Conservation (phyloP, 2,888 invertebrate genomes). For the Leptopilina myrica region DNA sequence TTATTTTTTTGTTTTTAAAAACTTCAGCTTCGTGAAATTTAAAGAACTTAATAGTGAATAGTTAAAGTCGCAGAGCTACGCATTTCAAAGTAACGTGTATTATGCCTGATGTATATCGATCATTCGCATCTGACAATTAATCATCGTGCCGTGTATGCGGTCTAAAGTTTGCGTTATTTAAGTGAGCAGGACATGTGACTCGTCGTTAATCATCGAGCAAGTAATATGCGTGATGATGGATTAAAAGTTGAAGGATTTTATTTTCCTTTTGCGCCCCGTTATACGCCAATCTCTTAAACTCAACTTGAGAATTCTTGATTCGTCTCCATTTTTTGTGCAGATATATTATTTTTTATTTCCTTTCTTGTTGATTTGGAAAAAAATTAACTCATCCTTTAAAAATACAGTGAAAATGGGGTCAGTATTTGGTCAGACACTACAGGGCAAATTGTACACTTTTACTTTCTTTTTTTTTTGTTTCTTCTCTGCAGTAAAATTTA, state of each 20-base stretch:
- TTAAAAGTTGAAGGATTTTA: constrained; percentile 17
- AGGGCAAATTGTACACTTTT: background rate
- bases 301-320: too few species aligned
- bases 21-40: too few species aligned
- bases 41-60: too few species aligned
- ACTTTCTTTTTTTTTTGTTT: background rate
- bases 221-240: constrained; percentile 33
- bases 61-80: constrained; percentile 36
- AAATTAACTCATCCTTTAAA: background rate
- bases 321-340: too few species aligned
- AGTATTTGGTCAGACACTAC: background rate
- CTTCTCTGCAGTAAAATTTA: constrained; percentile 3
- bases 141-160: background rate
- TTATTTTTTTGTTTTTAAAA: too few species aligned
- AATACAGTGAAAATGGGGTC: background rate
- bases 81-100: constrained; percentile 4
- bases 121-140: constrained; percentile 30
- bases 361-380: too few species aligned
- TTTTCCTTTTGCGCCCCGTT: too few species aligned
- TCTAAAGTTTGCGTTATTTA: constrained; percentile 14
- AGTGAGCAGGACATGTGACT: constrained; percentile 23
- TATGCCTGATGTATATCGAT: constrained; percentile 34
- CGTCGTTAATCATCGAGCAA: constrained; percentile 24
- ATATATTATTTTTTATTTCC: too few species aligned
- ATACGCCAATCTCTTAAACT: background rate